phyloP scores from a whole-genome alignment of 2,113 vertebrate genomes.

The Podarcis muralis region DNA sequence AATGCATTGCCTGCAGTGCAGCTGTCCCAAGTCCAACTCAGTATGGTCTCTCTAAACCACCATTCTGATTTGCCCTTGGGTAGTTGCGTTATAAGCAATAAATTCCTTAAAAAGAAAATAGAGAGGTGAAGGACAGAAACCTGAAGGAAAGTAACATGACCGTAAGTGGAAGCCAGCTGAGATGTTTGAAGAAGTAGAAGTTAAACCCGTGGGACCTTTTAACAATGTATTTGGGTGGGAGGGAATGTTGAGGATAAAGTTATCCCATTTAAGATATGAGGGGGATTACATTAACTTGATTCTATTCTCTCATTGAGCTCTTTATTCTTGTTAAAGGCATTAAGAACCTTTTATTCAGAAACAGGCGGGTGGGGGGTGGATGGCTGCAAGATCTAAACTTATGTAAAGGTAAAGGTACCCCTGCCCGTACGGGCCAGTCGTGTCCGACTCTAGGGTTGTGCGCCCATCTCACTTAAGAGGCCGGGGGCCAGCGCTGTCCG shows the following conservation, averaged over 20 bases:
- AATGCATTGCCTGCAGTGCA: too few relatives aligned
- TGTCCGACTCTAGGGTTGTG: too few relatives aligned
- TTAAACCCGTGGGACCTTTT: background rate
- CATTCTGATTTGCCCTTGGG: background rate
- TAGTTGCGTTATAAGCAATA: background rate
- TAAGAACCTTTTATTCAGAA: background rate
- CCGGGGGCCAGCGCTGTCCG: too few relatives aligned
- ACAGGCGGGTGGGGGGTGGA: background rate
- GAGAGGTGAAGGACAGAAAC: too few relatives aligned
- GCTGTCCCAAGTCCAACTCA: too few relatives aligned
- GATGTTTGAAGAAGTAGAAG: background rate
- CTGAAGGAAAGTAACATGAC: background rate
- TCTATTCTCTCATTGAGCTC: background rate
- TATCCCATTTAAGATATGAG: background rate
- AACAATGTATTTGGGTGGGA: background rate
- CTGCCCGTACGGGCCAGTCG: too few relatives aligned
- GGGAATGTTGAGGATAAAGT: background rate
- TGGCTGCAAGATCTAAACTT: background rate
- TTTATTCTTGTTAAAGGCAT: background rate
- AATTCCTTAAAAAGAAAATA: background rate
- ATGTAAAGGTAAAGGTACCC: too few relatives aligned
- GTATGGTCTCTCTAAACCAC: background rate
- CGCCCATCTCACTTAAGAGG: too few relatives aligned
- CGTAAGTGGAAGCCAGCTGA: background rate
- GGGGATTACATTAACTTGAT: slow-evolving; percentile 4